Evolutionary conservation across 1,140 invertebrate species (phyloP), one percentile per base, ranked within the genome.

Genomic region (Holcopasites calliopsidis): DNA sequence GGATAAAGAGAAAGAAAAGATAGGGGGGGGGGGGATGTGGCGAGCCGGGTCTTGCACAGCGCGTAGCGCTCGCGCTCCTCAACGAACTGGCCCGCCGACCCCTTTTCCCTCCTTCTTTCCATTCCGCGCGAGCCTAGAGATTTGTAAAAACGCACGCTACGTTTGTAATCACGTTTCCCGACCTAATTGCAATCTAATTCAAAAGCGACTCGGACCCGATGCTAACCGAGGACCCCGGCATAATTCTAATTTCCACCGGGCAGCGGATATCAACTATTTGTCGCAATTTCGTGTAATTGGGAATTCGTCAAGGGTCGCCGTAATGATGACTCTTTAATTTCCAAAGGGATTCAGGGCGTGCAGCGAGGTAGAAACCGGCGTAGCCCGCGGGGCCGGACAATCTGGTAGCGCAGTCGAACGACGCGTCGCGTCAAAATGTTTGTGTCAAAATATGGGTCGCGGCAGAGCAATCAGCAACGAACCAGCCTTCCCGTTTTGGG

Each of bases 381-480:
- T n/a, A n/a, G n/a, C n/a, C n/a, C n/a, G n/a, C n/a, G n/a, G n/a
- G n/a, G n/a, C n/a, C n/a, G n/a, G 64, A 50, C 50, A 10, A 21
- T 8, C 49, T 65, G 62, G 68, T 50, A 58, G 50, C 38, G 42
- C 62, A 40, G 64, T 76, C 64, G 79, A 68, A 62, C n/a, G n/a
- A n/a, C 69, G 80, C 61, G 50, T 66, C 78, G 64, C 75, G 71
- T 82, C 79, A 77, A 79, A 83, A 78, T 42, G 81, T 83, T 65
- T 54, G 70, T 79, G 80, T 61, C 80, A 62, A 83, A 83, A 83
- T 82, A 83, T 83, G 76, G 81, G 80, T 83, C 80, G 76, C 60
- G 71, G 64, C 47, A 57, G 80, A 78, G 80, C 80, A 82, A 82
- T 82, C 80, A 82, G 80, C 47, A 73, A 73, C 68, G 75, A 81